Evolutionary conservation across 2,113 vertebrate species (phyloP).

Genomic region (Myxocyprinus asiaticus): DNA sequence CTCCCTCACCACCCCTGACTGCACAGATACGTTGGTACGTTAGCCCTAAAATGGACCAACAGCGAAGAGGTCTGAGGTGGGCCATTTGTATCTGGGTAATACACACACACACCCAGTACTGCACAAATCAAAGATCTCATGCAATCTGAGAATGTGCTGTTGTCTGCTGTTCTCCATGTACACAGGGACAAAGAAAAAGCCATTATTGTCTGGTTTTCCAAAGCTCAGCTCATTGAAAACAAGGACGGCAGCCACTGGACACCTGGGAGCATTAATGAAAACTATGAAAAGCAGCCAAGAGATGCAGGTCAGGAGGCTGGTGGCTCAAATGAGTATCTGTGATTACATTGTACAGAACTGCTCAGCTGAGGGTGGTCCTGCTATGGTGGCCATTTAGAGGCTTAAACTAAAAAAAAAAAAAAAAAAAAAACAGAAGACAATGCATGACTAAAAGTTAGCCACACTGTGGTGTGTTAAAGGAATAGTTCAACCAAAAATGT

Average conservation of each 20-base stretch:
- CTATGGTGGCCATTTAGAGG: not conserved
- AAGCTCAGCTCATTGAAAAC: constrained; percentile 10
- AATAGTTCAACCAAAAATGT: not conserved
- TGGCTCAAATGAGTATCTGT: constrained; percentile 33
- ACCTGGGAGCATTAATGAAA: constrained; percentile 37
- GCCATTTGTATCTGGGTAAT: not conserved
- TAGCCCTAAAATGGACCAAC: constrained; percentile 21
- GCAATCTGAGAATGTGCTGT: constrained; percentile 35
- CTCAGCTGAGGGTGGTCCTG: constrained; percentile 42
- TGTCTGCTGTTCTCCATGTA: constrained; percentile 22
- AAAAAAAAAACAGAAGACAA: not conserved
- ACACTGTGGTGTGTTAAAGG: not conserved
- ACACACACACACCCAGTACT: not conserved
- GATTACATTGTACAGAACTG: constrained; percentile 23
- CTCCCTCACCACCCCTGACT: constrained; percentile 35
- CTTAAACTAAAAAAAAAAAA: not conserved
- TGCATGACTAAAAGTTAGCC: not conserved
- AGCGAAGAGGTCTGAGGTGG: constrained; percentile 17
- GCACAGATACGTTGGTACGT: constrained; percentile 36
- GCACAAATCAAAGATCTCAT: constrained; percentile 26
- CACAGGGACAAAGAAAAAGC: constrained; percentile 31
- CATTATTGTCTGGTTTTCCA: constrained; percentile 33
- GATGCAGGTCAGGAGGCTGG: constrained; percentile 25
- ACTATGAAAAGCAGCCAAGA: constrained; percentile 23
- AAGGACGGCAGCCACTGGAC: constrained; percentile 27